Conservation (phyloP, 2,113 vertebrate genomes). For the Aptenodytes forsteri region DNA sequence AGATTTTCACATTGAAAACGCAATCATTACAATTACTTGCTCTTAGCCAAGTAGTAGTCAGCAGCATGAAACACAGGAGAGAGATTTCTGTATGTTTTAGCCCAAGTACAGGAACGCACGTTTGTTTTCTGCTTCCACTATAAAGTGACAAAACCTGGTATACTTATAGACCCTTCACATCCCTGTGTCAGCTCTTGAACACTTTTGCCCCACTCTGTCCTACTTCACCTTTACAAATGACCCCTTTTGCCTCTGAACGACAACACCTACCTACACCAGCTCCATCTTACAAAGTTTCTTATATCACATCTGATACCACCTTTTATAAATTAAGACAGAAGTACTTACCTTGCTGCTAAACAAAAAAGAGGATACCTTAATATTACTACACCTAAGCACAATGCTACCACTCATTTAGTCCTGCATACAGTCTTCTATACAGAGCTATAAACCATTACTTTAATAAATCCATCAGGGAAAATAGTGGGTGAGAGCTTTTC, state of each 20-base stretch:
- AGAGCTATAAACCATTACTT: background rate
- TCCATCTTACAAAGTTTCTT: background rate
- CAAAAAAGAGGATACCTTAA: background rate
- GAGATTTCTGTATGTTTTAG: background rate
- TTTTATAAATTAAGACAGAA: background rate
- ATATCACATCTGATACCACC: background rate
- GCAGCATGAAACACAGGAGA: background rate
- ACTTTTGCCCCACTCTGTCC: background rate
- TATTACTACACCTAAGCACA: background rate
- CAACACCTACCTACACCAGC: background rate
- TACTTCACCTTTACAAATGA: background rate
- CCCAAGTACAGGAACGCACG: background rate
- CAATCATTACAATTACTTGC: background rate
- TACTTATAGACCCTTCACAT: accelerated
- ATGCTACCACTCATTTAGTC: background rate
- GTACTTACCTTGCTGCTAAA: background rate
- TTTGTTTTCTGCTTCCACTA: background rate
- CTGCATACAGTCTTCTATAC: background rate
- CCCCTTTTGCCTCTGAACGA: background rate
- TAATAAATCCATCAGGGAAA: background rate
- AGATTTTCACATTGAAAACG: background rate
- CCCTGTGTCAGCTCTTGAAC: background rate
- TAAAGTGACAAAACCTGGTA: background rate
- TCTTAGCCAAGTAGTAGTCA: background rate
- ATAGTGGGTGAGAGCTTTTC: background rate